Evolutionary conservation across 2,797 vertebrate genomes (phyloP), one percentile per base, ranked within the genome.

Genomic region (Sebastes elongatus): DNA sequence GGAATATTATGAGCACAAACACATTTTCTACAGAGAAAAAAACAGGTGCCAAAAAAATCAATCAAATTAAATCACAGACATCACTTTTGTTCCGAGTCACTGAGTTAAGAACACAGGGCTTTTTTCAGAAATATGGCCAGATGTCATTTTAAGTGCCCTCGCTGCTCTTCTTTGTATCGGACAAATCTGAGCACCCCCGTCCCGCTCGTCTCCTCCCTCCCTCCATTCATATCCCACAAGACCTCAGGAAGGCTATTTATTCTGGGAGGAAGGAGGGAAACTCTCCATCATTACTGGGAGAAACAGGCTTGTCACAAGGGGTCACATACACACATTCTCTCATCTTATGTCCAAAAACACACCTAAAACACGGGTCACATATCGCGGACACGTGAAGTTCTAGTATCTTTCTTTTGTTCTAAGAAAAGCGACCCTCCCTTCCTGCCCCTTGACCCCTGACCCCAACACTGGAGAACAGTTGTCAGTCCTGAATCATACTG

Each of bases 241-340:
- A 28, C 52, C 72, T 76, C 80, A 63, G 80, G 87, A 88, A 87
- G 82, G 35, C 62, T 25, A 33, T 78, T 85, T 67, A 75, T 71
- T 85, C 57, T 71, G 30, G 33, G 59, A 82, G 86, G 74, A 92
- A 89, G 82, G 81, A 87, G 82, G 83, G 83, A 92, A 88, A 82
- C 77, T 74, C 75, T 90, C 84, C 80, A 89, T 88, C 84, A 90
- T 71, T 27, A 64, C 59, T 33, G 5, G 5, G 7, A 89, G 66
- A 84, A 82, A 80, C 71, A 74, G 57, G 52, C 55, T 68, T 86
- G 81, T 89, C 84, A 79, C 49, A 68, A 32, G 67, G 59, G 73
- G 57, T 86, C 86, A 71, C 55, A 71, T 9, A 75, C 63, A 73
- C 64, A 63, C 60, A 70, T 53, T 53, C 65, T n/a, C 61, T 61